These are phyloP conservation scores for Smittia sp. DNA, from an alignment of 2,888 invertebrate species.

Conservation along the genomic window DNA sequence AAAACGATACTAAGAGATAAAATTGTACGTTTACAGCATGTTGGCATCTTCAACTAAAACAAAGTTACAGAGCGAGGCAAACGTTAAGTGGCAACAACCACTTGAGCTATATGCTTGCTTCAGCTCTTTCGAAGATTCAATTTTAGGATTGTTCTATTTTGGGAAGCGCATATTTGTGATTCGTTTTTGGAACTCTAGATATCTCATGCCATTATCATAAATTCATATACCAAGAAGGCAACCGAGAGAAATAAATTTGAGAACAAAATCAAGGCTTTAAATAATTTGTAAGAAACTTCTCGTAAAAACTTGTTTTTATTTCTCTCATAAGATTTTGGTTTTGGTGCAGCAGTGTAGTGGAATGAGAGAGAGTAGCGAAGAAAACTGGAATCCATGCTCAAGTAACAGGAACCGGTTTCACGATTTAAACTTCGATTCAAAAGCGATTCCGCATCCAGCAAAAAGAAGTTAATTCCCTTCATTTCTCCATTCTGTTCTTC, in stretches of 20 bases:
- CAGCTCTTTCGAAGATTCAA: not conserved
- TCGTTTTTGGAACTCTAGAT: too few relatives aligned
- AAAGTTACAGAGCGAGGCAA: slow-evolving; percentile 10
- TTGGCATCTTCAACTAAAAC: not conserved
- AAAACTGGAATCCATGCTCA: slow-evolving; percentile 19
- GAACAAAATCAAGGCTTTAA: not conserved
- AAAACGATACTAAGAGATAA: not conserved
- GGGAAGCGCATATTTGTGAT: too few relatives aligned
- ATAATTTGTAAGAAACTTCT: not conserved
- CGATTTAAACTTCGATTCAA: not conserved
- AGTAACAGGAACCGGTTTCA: slow-evolving; percentile 33
- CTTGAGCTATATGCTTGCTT: slow-evolving; percentile 16
- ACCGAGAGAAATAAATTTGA: not conserved
- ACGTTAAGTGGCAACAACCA: slow-evolving; percentile 25
- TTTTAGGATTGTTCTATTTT: not conserved
- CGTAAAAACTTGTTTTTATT: not conserved
- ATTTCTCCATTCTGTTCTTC: not conserved
- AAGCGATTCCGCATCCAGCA: not conserved
- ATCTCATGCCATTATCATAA: slow-evolving; percentile 24
- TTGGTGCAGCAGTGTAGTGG: not conserved
- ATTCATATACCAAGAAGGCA: not conserved
- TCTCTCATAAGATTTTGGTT: too few relatives aligned
- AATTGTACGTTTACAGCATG: slow-evolving; percentile 18
- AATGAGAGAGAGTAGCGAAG: not conserved
- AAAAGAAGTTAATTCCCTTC: slow-evolving; percentile 37